Evolutionary conservation across 2,113 vertebrate genomes (phyloP).

Genomic region (Platycercus adscitus): DNA sequence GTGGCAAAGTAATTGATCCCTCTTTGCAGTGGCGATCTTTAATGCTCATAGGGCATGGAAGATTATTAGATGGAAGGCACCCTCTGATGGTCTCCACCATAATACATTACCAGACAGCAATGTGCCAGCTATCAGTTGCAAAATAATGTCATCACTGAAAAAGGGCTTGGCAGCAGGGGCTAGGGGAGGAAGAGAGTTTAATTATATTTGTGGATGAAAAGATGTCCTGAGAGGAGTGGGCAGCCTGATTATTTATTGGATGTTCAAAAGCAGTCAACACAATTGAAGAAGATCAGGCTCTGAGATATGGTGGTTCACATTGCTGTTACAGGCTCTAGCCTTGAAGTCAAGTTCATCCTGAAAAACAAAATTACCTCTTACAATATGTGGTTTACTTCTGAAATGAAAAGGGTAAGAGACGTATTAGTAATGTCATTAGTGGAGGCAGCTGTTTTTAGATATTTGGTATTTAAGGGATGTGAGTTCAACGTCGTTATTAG

Average conservation of each 20-base stretch:
- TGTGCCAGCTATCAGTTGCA: slow-evolving; percentile 22
- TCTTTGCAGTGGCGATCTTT: slow-evolving; percentile 63
- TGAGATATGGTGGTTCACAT: background rate
- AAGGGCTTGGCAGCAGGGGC: background rate
- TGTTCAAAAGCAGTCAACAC: slow-evolving; percentile 32
- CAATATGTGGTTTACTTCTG: slow-evolving; percentile 33
- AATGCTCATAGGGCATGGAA: slow-evolving; percentile 34
- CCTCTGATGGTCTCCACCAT: background rate
- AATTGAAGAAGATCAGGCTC: background rate
- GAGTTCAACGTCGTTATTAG: slow-evolving; percentile 67
- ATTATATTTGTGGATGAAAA: slow-evolving; percentile 55
- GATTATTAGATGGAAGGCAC: slow-evolving; percentile 65
- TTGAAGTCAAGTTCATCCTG: slow-evolving; percentile 51
- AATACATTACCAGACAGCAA: slow-evolving; percentile 47
- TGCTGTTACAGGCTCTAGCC: background rate
- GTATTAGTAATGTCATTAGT: slow-evolving; percentile 61
- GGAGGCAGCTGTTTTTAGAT: slow-evolving; percentile 75
- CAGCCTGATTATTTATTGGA: slow-evolving; percentile 59
- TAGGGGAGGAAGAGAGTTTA: slow-evolving; percentile 22
- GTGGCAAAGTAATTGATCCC: slow-evolving; percentile 64
- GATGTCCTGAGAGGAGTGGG: slow-evolving; percentile 10
- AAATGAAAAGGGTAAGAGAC: slow-evolving; percentile 65
- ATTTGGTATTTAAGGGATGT: slow-evolving; percentile 70
- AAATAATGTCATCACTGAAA: slow-evolving; percentile 57
- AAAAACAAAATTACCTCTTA: slow-evolving; percentile 46